These are phyloP conservation scores for Nycticorax nycticorax DNA, from an alignment of 2,113 vertebrate species.

Conservation along the genomic window DNA sequence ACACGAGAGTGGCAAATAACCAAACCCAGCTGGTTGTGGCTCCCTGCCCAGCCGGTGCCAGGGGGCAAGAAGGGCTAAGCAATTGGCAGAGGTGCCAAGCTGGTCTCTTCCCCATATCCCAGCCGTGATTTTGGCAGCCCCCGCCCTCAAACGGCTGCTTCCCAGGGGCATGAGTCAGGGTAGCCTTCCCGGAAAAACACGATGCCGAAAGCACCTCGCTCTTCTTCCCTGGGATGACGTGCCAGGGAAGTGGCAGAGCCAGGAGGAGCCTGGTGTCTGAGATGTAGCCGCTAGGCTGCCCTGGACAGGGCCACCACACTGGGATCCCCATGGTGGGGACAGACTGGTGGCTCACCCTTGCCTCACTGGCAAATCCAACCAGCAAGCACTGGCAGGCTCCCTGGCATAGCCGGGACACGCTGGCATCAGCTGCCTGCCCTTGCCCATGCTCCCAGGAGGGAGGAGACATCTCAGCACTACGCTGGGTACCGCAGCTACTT, in stretches of 20 bases:
- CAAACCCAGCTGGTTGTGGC: neutral
- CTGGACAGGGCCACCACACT: neutral
- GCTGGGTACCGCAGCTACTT: neutral
- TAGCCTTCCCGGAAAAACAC: neutral
- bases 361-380: neutral
- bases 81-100: neutral
- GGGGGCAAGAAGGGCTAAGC: neutral
- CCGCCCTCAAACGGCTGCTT: neutral
- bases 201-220: neutral
- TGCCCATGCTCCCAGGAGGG: rapidly evolving
- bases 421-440: neutral
- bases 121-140: neutral
- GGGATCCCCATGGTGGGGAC: neutral
- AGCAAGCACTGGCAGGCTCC: neutral
- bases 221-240: neutral
- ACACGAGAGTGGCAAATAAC: neutral
- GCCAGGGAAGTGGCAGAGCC: neutral
- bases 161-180: neutral
- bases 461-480: neutral
- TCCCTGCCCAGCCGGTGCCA: neutral
- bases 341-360: neutral
- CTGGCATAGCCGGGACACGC: neutral
- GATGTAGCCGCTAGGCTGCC: neutral
- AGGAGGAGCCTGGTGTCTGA: neutral
- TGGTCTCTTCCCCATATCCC: neutral